These are phyloP conservation scores for Diphyllodes magnificus DNA, from an alignment of 2,113 vertebrate genomes.

Conservation along the genomic window DNA sequence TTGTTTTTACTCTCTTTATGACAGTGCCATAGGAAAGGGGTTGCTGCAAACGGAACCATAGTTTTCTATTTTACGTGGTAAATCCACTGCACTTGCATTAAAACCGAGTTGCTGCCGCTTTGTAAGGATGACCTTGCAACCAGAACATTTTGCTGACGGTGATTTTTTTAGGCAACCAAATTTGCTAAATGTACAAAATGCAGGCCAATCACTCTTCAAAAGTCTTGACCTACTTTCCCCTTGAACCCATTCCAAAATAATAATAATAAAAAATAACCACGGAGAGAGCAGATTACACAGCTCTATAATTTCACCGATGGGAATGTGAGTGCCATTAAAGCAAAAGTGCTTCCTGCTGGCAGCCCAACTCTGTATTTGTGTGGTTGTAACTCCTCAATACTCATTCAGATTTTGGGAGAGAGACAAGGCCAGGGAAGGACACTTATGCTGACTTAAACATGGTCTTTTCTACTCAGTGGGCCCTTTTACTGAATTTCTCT, in stretches of 20 bases:
- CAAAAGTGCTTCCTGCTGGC: constrained; percentile 62
- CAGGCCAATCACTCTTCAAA: constrained; percentile 34
- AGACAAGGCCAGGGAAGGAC: constrained; percentile 47
- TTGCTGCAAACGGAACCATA: neutral
- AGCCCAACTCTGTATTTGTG: constrained; percentile 56
- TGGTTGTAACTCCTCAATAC: constrained; percentile 45
- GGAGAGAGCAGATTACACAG: constrained; percentile 51
- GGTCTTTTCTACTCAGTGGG: neutral
- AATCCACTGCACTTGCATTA: neutral
- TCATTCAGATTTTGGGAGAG: constrained; percentile 52
- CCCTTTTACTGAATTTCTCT: neutral
- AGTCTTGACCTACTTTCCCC: constrained; percentile 62
- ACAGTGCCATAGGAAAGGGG: neutral
- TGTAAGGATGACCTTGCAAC: neutral
- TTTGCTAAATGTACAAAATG: constrained; percentile 56
- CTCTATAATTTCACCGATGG: constrained; percentile 54
- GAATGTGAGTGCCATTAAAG: constrained; percentile 61
- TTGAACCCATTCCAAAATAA: constrained; percentile 56
- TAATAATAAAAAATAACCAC: constrained; percentile 61
- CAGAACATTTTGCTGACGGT: constrained; percentile 40
- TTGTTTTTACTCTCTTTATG: neutral
- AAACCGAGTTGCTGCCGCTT: neutral
- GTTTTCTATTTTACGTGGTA: neutral
- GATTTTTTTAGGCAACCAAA: constrained; percentile 50
- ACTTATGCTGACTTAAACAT: constrained; percentile 14